phyloP scores from a whole-genome alignment of 2,113 vertebrate genomes.

The Malurus cyaneus region DNA sequence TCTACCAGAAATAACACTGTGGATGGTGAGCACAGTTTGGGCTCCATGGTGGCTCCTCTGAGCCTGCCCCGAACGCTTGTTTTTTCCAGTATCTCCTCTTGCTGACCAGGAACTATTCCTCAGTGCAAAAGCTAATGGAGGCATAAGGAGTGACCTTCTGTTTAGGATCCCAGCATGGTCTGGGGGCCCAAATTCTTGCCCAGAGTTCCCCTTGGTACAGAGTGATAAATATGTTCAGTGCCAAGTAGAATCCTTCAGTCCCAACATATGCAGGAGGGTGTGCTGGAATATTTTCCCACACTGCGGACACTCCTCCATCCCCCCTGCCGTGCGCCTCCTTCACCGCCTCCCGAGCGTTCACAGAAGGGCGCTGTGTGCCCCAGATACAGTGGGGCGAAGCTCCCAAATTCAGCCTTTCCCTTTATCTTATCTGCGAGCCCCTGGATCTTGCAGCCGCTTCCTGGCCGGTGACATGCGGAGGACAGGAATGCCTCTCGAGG shows the following conservation, averaged over 20 bases:
- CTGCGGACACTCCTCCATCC: neutral
- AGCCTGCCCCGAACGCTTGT: fast-evolving
- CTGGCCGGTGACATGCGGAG: slow-evolving; percentile 36
- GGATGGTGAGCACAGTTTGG: neutral
- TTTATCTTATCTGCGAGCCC: slow-evolving; percentile 51
- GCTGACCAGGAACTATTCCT: neutral
- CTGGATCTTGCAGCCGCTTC: slow-evolving; percentile 38
- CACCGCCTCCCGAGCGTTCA: fast-evolving
- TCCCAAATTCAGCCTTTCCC: slow-evolving; percentile 37
- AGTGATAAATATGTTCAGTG: fast-evolving
- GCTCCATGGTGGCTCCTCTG: neutral
- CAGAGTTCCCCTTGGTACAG: neutral
- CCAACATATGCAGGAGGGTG: fast-evolving
- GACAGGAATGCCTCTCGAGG: slow-evolving; percentile 54
- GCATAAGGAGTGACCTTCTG: neutral
- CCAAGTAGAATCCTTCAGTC: neutral
- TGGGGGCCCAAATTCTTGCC: neutral
- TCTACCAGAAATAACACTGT: neutral
- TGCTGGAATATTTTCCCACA: neutral
- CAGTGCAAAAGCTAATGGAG: neutral
- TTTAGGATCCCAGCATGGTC: neutral
- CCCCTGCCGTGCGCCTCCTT: neutral
- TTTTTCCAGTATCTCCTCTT: neutral
- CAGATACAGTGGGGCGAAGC: neutral
- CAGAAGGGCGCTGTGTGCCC: neutral